phyloP scores from a whole-genome alignment of 2,888 invertebrate genomes.

The Eristalis tenax region DNA sequence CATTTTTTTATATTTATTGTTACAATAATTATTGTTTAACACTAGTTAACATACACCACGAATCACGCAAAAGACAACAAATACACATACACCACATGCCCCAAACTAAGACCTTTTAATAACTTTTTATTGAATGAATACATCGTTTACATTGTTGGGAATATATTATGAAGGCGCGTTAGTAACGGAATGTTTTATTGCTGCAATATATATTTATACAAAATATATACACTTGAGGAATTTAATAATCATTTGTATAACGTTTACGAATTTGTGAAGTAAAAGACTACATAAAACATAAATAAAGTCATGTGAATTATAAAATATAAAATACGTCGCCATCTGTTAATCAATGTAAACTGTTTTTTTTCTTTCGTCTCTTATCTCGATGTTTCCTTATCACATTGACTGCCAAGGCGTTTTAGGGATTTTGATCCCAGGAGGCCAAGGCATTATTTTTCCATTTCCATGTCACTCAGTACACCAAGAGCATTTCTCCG shows the following conservation, averaged over 20 bases:
- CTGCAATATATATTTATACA: not conserved
- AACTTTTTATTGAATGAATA: slow-evolving; percentile 9
- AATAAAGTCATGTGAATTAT: slow-evolving; percentile 28
- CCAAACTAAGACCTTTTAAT: not conserved
- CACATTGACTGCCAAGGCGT: too few species aligned
- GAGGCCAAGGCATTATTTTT: too few species aligned
- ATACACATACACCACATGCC: slow-evolving; percentile 29
- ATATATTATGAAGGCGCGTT: not conserved
- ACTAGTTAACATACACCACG: slow-evolving; percentile 32
- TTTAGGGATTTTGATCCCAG: too few species aligned
- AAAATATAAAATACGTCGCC: slow-evolving; percentile 20
- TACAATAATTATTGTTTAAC: slow-evolving; percentile 24
- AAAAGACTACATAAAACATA: slow-evolving; percentile 44
- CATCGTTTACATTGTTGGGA: not conserved
- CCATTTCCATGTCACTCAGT: too few species aligned
- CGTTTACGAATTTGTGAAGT: slow-evolving; percentile 41
- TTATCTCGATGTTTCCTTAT: too few species aligned
- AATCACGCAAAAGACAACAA: slow-evolving; percentile 42
- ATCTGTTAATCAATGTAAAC: not conserved
- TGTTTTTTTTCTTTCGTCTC: too few species aligned
- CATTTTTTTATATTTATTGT: slow-evolving; percentile 40
- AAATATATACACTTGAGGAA: slow-evolving; percentile 33
- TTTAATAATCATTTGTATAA: slow-evolving; percentile 34
- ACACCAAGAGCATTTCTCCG: too few species aligned
- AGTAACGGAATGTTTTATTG: slow-evolving; percentile 15